A percentile compares a stretch with the other conserved stretches of the same genome.
phyloP scores from a whole-genome alignment of 2,888 invertebrate species.

The Pantelozetes paolii region DNA sequence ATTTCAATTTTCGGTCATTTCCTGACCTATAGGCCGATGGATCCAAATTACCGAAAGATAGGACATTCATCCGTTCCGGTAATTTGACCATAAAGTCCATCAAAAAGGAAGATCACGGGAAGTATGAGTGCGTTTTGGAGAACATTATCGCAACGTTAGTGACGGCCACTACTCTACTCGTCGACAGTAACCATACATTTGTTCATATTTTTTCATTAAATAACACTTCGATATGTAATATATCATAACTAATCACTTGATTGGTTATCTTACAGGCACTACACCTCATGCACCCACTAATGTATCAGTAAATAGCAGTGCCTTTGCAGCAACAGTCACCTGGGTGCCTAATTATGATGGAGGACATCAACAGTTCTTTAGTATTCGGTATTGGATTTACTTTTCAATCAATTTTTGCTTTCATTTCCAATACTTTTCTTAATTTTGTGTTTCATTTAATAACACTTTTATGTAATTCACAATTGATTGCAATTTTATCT shows the following conservation, averaged over 20 bases:
- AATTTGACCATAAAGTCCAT: conserved; percentile 86
- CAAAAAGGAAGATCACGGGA: conserved; percentile 82
- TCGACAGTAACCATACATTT: conserved; percentile 49
- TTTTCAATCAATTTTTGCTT: neutral
- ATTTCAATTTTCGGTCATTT: too few relatives aligned
- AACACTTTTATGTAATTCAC: too few relatives aligned
- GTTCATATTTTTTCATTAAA: neutral
- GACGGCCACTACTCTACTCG: conserved; percentile 60
- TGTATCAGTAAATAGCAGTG: conserved; percentile 78
- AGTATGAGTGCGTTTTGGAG: conserved; percentile 89
- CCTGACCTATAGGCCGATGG: conserved; percentile 46
- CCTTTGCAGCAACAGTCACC: conserved; percentile 80
- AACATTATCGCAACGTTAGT: conserved; percentile 95
- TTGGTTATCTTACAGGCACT: too few relatives aligned
- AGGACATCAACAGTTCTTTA: conserved; percentile 68
- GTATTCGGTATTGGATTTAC: conserved; percentile 22
- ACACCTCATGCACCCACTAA: conserved; percentile 97
- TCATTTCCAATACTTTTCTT: too few relatives aligned
- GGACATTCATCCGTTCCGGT: conserved; percentile 63
- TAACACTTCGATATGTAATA: too few relatives aligned
- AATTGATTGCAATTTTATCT: too few relatives aligned
- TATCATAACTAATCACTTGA: too few relatives aligned
- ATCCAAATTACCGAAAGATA: conserved; percentile 46
- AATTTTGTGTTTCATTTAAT: too few relatives aligned
- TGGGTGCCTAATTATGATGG: conserved; percentile 95